Evolutionary conservation across 2,797 vertebrate species (phyloP).

Genomic region (Thamnophis elegans): DNA sequence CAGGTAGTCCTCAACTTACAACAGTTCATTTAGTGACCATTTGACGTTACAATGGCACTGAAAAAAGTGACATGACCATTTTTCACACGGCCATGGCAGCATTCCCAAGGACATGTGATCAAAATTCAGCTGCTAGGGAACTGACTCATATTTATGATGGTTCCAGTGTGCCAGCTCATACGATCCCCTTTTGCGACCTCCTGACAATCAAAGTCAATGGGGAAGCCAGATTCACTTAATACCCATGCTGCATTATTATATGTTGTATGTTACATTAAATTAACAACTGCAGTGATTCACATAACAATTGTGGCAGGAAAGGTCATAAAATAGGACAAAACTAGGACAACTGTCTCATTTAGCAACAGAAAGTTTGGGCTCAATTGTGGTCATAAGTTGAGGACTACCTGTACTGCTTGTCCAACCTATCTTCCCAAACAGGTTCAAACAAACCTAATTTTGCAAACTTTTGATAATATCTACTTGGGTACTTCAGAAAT

Average conservation of each 20-base stretch:
- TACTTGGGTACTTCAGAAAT: background rate
- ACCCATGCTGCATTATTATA: background rate
- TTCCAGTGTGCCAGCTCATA: background rate
- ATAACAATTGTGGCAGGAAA: background rate
- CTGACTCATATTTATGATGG: background rate
- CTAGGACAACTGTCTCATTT: background rate
- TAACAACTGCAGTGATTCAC: background rate
- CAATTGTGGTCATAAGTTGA: background rate
- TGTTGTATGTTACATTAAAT: background rate
- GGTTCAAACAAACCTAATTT: background rate
- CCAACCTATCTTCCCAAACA: background rate
- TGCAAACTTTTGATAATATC: background rate
- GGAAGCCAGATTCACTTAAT: background rate
- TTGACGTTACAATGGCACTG: background rate
- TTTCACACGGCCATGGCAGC: background rate
- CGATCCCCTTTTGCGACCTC: background rate
- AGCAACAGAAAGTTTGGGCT: background rate
- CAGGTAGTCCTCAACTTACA: background rate
- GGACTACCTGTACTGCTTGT: background rate
- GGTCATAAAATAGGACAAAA: background rate
- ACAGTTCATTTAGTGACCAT: background rate
- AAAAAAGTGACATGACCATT: background rate
- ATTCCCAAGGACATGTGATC: background rate
- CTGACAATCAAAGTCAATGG: background rate
- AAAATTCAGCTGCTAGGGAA: background rate